Evolutionary conservation across 2,113 vertebrate species (phyloP).

Genomic region (Pampusana beccarii): DNA sequence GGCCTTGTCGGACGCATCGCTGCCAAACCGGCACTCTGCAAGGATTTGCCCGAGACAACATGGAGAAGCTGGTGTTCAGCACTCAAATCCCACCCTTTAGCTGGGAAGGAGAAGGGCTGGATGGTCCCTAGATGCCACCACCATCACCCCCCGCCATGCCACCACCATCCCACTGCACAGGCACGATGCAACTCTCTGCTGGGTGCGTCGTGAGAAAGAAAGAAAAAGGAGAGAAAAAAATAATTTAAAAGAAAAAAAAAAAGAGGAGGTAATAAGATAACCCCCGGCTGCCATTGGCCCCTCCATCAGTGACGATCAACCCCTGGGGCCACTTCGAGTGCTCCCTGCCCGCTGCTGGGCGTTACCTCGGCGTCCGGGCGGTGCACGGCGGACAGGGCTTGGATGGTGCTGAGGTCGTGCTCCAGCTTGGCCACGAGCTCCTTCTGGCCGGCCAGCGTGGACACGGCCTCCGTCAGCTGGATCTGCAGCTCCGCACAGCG

Average conservation of each 20-base stretch:
- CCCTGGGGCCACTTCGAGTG: rapidly evolving
- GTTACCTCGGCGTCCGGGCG: conserved; percentile 89
- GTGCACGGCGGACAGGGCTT: conserved; percentile 78
- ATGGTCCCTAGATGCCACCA: neutral
- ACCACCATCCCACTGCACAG: neutral
- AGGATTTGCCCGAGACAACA: neutral
- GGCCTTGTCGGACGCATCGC: rapidly evolving
- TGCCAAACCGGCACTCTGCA: neutral
- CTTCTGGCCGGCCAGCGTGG: conserved; percentile 84
- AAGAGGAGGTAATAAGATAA: too few species aligned
- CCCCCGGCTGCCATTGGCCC: neutral
- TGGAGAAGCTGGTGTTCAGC: rapidly evolving
- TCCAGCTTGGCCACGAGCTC: conserved; percentile 91
- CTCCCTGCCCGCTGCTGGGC: rapidly evolving
- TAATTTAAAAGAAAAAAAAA: neutral
- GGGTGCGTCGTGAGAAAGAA: rapidly evolving
- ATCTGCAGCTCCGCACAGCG: conserved; percentile 87
- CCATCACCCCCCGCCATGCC: rapidly evolving
- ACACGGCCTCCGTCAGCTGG: conserved; percentile 81
- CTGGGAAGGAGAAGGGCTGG: neutral
- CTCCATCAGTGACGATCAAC: rapidly evolving
- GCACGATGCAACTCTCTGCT: rapidly evolving
- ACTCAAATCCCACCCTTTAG: neutral
- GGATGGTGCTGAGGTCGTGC: conserved; percentile 93
- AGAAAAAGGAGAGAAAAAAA: too few species aligned